Conservation (phyloP, 2,888 invertebrate genomes). For the Hedya salicella region DNA sequence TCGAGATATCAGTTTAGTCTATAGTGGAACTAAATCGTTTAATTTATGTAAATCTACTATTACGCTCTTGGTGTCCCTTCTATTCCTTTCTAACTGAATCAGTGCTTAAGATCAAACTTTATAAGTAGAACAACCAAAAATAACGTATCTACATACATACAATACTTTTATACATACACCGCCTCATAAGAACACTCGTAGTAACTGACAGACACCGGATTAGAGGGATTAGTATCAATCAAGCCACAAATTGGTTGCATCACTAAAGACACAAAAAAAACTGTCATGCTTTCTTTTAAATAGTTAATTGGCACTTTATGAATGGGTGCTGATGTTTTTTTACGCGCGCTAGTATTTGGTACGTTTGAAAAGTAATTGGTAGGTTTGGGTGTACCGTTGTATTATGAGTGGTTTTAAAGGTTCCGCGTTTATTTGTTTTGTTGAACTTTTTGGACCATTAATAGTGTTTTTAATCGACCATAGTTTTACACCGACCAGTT, state of each 20-base stretch:
- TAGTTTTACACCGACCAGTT: too few species aligned
- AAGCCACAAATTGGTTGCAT: conserved; percentile 74
- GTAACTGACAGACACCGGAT: conserved; percentile 70
- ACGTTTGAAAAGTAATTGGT: neutral
- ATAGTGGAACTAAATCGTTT: too few species aligned
- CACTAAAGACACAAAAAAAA: conserved; percentile 52
- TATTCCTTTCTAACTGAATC: too few species aligned
- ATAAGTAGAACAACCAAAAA: neutral
- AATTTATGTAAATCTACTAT: too few species aligned
- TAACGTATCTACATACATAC: conserved; percentile 15
- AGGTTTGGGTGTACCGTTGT: neutral
- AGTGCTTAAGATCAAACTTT: too few species aligned
- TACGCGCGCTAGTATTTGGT: neutral
- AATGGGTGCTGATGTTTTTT: conserved; percentile 28
- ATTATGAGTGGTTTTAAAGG: too few species aligned
- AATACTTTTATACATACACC: neutral
- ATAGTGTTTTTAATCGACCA: too few species aligned
- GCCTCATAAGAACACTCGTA: conserved; percentile 46
- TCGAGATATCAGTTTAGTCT: too few species aligned
- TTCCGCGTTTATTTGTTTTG: too few species aligned
- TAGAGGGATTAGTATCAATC: conserved; percentile 81
- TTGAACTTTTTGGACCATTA: too few species aligned
- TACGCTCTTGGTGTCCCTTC: too few species aligned
- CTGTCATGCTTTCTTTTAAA: conserved; percentile 46
- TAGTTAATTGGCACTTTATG: conserved; percentile 52